Evolutionary conservation across 2,113 vertebrate species (phyloP), one percentile per base, ranked within the genome.

Genomic region (Heterochromis multidens): DNA sequence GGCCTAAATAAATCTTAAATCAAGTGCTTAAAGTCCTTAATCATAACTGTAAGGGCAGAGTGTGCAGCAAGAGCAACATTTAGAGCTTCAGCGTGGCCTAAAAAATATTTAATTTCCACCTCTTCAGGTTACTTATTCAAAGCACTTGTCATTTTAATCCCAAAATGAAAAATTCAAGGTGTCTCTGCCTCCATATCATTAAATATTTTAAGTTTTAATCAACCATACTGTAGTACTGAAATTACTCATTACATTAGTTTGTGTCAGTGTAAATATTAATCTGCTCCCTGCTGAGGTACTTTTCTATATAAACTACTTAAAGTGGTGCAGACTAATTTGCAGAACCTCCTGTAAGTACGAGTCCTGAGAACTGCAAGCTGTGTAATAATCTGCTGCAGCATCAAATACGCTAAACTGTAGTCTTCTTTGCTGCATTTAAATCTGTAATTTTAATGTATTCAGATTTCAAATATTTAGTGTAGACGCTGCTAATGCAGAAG

Each of bases 21-120:
- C 21, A 79, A 77, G 74, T 84, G 78, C 40, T 84, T 74, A 78
- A 83, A 86, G 49, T 19, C 61, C n/a, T 78, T 72, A 86, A 81
- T 79, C 58, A 12, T 25, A 59, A 80, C 33, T 61, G 76, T 78
- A 12, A 81, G 29, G 37, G 49, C 78, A 63, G 81, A 49, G 21
- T 6, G 78, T 33, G 29, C 35, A 74, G 67, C 46, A 52, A 13
- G 70, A 74, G 19, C 70, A 54, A 74, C 40, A 58, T 79, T 79
- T 25, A 67, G 8, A 59, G 70, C 29, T 43, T 60, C 65, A n/a
- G 7, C 27, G 10, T 35, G 72, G 33, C 67, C n/a, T 8, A 4
- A 81, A 56, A 57, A 58, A 52, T 52, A 52, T 74, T 74, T 31
- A 54, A 33, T 27, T 74, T 54, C 27, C 46, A 74, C 70, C 27